A percentile compares a stretch with the other conserved stretches of the same genome.
phyloP scores from a whole-genome alignment of 2,888 invertebrate genomes.

The Poecilobothrus nobilitatus region DNA sequence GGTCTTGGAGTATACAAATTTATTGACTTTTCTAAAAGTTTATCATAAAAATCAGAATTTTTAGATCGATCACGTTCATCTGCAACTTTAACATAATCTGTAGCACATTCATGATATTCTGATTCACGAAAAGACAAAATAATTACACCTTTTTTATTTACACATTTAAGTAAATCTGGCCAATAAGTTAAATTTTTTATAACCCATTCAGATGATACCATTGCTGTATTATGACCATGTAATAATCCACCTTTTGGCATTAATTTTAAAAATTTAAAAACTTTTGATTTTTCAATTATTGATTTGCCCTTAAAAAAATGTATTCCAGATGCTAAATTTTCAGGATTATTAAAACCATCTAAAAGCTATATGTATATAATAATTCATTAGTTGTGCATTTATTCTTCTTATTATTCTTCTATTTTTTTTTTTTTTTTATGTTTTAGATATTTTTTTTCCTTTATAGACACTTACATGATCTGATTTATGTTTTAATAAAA shows the following conservation, averaged over 20 bases:
- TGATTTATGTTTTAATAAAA: conserved; percentile 35
- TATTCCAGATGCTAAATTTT: conserved; percentile 46
- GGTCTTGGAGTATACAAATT: conserved; percentile 50
- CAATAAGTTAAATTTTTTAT: conserved; percentile 48
- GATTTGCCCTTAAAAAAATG: conserved; percentile 50
- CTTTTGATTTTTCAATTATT: conserved; percentile 47
- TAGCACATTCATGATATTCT: conserved; percentile 27
- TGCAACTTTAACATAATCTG: conserved; percentile 30
- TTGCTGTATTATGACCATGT: conserved; percentile 49
- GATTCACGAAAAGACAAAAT: conserved; percentile 28
- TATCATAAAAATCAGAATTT: conserved; percentile 47
- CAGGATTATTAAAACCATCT: conserved; percentile 31
- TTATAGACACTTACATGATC: conserved; percentile 29
- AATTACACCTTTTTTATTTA: conserved; percentile 24
- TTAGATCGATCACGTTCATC: conserved; percentile 40
- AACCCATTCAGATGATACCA: conserved; percentile 47
- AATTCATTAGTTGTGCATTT: not conserved
- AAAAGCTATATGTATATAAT: conserved; percentile 15
- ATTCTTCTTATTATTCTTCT: not conserved
- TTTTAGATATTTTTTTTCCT: not conserved
- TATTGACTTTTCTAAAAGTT: conserved; percentile 48
- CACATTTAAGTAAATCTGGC: conserved; percentile 35
- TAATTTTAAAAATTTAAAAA: conserved; percentile 49
- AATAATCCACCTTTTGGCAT: conserved; percentile 52
- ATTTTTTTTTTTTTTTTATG: not conserved